phyloP scores from a whole-genome alignment of 1,140 invertebrate species.

The Bombus pyrosoma region DNA sequence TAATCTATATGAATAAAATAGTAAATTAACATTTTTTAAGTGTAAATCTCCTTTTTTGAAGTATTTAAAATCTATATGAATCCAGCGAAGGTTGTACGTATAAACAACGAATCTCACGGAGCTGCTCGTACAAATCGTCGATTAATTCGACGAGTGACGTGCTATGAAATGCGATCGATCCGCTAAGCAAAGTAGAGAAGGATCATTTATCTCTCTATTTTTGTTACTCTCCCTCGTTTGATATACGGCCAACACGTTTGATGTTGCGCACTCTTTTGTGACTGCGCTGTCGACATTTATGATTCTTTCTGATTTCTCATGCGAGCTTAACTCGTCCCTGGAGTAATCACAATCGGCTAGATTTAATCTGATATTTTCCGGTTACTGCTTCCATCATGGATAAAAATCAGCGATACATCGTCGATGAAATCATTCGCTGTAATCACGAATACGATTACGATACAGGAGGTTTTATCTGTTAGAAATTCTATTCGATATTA shows the following conservation, averaged over 20 bases:
- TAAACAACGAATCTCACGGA: constrained; percentile 21
- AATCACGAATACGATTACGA: neutral
- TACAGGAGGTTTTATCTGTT: neutral
- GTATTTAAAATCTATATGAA: too few species aligned
- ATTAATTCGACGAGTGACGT: constrained; percentile 19
- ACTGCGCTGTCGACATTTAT: neutral
- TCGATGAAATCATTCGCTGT: neutral
- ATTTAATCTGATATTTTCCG: neutral
- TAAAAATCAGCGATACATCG: neutral
- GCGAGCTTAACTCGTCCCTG: neutral
- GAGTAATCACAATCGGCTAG: neutral
- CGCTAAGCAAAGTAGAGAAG: neutral
- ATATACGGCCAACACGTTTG: neutral
- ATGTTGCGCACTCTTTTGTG: neutral
- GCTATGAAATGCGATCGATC: constrained; percentile 13
- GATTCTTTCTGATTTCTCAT: constrained; percentile 17
- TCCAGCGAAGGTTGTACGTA: too few species aligned
- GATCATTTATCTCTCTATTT: constrained; percentile 6
- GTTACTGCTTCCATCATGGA: too few species aligned
- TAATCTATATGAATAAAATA: too few species aligned
- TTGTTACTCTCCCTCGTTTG: neutral
- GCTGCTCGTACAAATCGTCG: neutral
- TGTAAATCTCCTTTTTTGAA: too few species aligned
- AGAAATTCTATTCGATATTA: neutral
- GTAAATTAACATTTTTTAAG: too few species aligned